Evolutionary conservation across 2,888 invertebrate genomes (phyloP).

Genomic region (Drosophila anceps): DNA sequence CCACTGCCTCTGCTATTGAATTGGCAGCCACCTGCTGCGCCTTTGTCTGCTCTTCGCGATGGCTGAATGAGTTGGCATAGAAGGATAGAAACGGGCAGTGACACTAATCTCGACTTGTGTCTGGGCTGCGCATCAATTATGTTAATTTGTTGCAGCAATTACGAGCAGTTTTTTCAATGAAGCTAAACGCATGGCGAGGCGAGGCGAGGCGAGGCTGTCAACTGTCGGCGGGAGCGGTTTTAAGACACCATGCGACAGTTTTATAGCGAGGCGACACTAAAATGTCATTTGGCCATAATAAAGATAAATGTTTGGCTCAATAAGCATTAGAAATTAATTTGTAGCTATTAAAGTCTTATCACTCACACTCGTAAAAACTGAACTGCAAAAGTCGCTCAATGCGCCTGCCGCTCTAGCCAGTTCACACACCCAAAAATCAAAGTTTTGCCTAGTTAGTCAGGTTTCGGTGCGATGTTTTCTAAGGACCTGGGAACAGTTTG

Average conservation of each 20-base stretch:
- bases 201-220: conserved; percentile 13
- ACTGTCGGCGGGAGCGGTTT: conserved; percentile 16
- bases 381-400: conserved; percentile 12
- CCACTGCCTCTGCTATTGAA: no score
- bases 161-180: conserved; percentile 67
- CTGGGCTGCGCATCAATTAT: conserved; percentile 71
- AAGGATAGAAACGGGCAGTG: not conserved
- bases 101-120: conserved; percentile 45
- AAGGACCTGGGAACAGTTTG: conserved; percentile 71
- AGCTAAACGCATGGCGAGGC: no score
- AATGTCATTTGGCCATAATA: conserved; percentile 37
- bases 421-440: conserved; percentile 50
- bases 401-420: conserved; percentile 26
- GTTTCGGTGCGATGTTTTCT: conserved; percentile 44
- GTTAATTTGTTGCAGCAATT: conserved; percentile 75
- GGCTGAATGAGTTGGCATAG: not conserved
- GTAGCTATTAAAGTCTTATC: conserved; percentile 11
- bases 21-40: conserved; percentile 73
- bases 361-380: conserved; percentile 9
- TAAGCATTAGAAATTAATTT: conserved; percentile 14
- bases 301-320: conserved; percentile 50
- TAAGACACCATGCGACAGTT: conserved; percentile 43
- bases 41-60: conserved; percentile 42
- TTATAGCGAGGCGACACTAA: conserved; percentile 25
- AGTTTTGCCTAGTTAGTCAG: conserved; percentile 17